Conservation (phyloP, 2,113 vertebrate species). For the Meriones unguiculatus region DNA sequence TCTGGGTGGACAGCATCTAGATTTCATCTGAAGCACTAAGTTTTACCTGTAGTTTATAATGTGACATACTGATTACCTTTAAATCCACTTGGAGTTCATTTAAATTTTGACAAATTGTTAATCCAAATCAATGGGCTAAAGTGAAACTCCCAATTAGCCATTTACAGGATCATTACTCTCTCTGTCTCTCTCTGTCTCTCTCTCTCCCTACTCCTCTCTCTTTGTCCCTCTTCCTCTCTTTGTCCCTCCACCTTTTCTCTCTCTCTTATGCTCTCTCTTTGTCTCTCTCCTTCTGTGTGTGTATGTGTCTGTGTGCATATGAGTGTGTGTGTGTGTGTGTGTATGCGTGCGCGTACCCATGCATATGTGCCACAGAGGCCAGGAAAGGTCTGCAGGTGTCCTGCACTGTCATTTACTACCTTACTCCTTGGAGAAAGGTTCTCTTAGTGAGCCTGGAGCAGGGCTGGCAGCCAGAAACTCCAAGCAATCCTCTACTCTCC, state of each 20-base stretch:
- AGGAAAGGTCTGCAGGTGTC: not conserved
- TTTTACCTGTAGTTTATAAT: not conserved
- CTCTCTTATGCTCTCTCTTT: too few relatives aligned
- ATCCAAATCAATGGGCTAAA: not conserved
- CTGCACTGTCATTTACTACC: not conserved
- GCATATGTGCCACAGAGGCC: not conserved
- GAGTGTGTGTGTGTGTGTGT: not conserved
- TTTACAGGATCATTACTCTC: not conserved
- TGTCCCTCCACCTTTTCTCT: too few relatives aligned
- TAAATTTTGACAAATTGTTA: not conserved
- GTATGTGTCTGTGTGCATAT: not conserved
- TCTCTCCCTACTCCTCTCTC: too few relatives aligned
- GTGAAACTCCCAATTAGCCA: not conserved
- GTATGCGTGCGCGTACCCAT: not conserved
- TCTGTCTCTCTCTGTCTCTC: too few relatives aligned
- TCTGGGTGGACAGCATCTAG: not conserved
- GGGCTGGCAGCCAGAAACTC: not conserved
- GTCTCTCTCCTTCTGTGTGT: not conserved
- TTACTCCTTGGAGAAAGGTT: not conserved
- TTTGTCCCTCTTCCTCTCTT: too few relatives aligned
- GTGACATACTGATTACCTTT: not conserved
- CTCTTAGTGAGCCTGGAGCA: not conserved
- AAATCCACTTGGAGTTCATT: not conserved
- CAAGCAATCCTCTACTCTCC: too few relatives aligned
- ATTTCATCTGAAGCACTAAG: slow-evolving; percentile 19